These are phyloP conservation scores for Caenorhabditis sulstoni DNA, from an alignment of 2,888 invertebrate species.

Conservation along the genomic window DNA sequence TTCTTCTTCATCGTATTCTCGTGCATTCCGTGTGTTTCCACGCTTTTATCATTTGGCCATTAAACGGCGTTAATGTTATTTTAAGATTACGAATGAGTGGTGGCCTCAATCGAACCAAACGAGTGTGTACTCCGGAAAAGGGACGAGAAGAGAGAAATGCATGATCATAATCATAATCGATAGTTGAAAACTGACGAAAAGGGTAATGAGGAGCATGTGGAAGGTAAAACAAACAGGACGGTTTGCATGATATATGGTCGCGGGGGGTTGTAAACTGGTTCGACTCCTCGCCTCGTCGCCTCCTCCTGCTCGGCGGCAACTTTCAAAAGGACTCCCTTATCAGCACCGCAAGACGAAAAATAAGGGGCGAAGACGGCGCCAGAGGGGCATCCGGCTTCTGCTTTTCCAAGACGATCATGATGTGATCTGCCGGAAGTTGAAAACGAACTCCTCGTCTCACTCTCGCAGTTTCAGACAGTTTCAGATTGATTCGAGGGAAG, in stretches of 20 bases:
- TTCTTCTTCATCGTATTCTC: neutral
- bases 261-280: conserved; percentile 54
- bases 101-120: neutral
- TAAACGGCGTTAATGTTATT: conserved; percentile 59
- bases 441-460: too few species aligned
- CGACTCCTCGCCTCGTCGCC: neutral
- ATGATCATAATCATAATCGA: neutral
- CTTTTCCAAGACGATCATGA: too few species aligned
- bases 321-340: conserved; percentile 56
- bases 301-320: conserved; percentile 18
- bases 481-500: too few species aligned
- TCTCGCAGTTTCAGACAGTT: too few species aligned
- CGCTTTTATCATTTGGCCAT: conserved; percentile 35
- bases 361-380: conserved; percentile 1
- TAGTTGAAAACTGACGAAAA: neutral
- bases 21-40: conserved; percentile 4
- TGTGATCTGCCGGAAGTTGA: too few species aligned
- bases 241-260: conserved; percentile 41
- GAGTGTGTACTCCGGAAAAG: neutral
- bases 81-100: conserved; percentile 59
- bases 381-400: too few species aligned
- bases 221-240: conserved; percentile 31
- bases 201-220: conserved; percentile 3
- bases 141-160: neutral
- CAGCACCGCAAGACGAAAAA: conserved; percentile 12